A percentile compares a stretch with the other conserved stretches of the same genome.
These are phyloP conservation scores for Drosophila buzzatii DNA, from an alignment of 2,888 invertebrate genomes.

Conservation along the genomic window DNA sequence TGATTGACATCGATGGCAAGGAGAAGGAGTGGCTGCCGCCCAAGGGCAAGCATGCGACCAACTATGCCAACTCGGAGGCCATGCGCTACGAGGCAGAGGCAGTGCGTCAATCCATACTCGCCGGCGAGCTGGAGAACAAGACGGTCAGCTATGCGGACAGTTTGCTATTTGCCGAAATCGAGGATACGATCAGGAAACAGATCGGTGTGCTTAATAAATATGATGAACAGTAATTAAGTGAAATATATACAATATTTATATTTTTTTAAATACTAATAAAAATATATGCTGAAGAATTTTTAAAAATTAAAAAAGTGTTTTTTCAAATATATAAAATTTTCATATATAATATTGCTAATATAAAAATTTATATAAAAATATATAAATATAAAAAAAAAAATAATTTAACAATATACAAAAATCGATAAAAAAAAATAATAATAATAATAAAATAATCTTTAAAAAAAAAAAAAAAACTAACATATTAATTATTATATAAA, in stretches of 20 bases:
- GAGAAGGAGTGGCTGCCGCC: slow-evolving; percentile 89
- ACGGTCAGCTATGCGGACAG: slow-evolving; percentile 89
- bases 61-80: slow-evolving; percentile 91
- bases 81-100: slow-evolving; percentile 92
- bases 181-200: slow-evolving; percentile 90
- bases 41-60: slow-evolving; percentile 87
- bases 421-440: no score
- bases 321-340: no score
- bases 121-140: slow-evolving; percentile 89
- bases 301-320: no score
- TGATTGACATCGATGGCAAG: slow-evolving; percentile 89
- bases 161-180: slow-evolving; percentile 89
- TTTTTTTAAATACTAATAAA: neutral
- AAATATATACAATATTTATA: neutral
- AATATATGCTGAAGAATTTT: no score
- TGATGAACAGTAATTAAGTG: slow-evolving; percentile 53
- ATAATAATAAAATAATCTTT: no score
- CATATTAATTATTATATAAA: neutral
- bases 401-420: no score
- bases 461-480: no score
- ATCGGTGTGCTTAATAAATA: slow-evolving; percentile 82
- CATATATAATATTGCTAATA: no score
- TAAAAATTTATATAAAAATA: no score
- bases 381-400: no score
- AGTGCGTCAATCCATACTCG: slow-evolving; percentile 89